Evolutionary conservation across 1,140 invertebrate species (phyloP), one percentile per base, ranked within the genome.

Genomic region (Formica exsecta): DNA sequence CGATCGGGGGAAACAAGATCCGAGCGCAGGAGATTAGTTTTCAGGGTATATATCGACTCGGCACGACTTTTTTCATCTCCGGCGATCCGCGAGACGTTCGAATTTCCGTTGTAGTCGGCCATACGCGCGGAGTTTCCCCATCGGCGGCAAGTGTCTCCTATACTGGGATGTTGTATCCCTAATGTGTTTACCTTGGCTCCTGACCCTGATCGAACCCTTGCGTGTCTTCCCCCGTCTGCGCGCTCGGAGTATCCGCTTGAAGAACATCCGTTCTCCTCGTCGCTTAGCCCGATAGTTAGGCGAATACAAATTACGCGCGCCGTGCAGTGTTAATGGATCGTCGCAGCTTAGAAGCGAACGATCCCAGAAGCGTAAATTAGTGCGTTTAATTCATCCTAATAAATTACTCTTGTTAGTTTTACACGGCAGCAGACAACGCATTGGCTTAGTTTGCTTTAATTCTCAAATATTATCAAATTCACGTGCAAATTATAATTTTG

Each of bases 151-250:
- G 83, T 86, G 90, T 91, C 91, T 92, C 90, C 91, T 88, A 51
- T 19, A 76, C 87, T 32, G 90, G 91, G 88, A 93, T 90, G 86
- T 91, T 91, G 86, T 90, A 92, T 91, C 88, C 90, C 88, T 93
- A 93, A 93, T 93, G 93, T 93, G 92, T 93, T 94, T 94, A 93
- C 93, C 88, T 92, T 93, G 87, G 89, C 91, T 89, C 86, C 90
- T 89, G 90, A 93, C 88, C 91, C 91, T 73, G 91, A 88, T 91
- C 83, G 90, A 87, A 86, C 87, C 85, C 83, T 71, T 66, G 71
- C 29, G 70, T 22, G 71, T 48, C 64, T 85, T 74, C 86, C 86
- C 61, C 75, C 68, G 8, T 77, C 65, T 73, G 64, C 41, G 59
- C 16, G 36, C 70, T n/a, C 22, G 38, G 38, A 73, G 61, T 83